A percentile compares a stretch with the other conserved stretches of the same genome.
phyloP scores from a whole-genome alignment of 2,888 invertebrate species.

The Drosophila neonasuta region DNA sequence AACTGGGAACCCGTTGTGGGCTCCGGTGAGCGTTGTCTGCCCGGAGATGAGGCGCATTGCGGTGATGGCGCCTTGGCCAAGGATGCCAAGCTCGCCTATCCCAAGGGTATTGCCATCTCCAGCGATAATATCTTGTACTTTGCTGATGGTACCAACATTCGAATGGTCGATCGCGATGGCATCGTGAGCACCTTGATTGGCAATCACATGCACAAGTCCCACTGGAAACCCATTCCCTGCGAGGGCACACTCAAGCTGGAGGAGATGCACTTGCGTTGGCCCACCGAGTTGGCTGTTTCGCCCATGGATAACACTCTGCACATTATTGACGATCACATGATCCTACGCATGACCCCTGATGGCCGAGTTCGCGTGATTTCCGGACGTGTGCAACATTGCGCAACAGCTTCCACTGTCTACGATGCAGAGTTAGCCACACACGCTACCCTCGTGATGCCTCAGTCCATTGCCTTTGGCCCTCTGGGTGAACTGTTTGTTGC shows the following conservation, averaged over 20 bases:
- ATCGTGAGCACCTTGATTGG: slow-evolving; percentile 96
- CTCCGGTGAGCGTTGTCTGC: slow-evolving; percentile 95
- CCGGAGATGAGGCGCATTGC: slow-evolving; percentile 96
- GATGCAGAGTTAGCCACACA: slow-evolving; percentile 95
- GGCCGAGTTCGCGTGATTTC: slow-evolving; percentile 96
- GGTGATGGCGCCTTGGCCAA: slow-evolving; percentile 97
- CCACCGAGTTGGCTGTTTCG: slow-evolving; percentile 96
- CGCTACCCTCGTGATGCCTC: slow-evolving; percentile 95
- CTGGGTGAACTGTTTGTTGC: slow-evolving; percentile 96
- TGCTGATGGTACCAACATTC: slow-evolving; percentile 96
- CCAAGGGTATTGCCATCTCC: slow-evolving; percentile 97
- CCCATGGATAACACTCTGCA: slow-evolving; percentile 97
- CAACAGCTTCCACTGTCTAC: slow-evolving; percentile 89
- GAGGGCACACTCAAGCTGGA: slow-evolving; percentile 95
- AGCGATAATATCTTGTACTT: slow-evolving; percentile 96
- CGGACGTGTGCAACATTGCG: slow-evolving; percentile 96
- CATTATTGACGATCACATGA: slow-evolving; percentile 98
- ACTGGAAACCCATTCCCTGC: slow-evolving; percentile 96
- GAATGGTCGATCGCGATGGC: slow-evolving; percentile 95
- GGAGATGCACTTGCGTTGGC: slow-evolving; percentile 97
- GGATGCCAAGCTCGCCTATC: slow-evolving; percentile 96
- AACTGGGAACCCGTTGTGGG: slow-evolving; percentile 98
- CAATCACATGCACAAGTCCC: slow-evolving; percentile 95
- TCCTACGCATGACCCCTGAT: slow-evolving; percentile 94
- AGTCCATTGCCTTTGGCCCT: slow-evolving; percentile 96